phyloP scores from a whole-genome alignment of 2,888 invertebrate genomes.

The Mantis religiosa region DNA sequence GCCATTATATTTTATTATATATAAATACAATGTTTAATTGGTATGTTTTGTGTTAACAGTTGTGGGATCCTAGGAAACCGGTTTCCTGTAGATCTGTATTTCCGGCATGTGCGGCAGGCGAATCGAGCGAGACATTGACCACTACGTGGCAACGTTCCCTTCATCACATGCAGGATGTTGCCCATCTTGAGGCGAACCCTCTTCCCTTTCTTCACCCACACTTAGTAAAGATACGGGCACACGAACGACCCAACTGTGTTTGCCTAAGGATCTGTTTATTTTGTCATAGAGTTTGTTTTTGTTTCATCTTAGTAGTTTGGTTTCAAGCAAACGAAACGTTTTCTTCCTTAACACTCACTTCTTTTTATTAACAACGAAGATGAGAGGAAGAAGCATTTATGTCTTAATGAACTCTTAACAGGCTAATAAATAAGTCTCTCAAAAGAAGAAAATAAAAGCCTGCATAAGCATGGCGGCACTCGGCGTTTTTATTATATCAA shows the following conservation, averaged over 20 bases:
- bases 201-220: background rate
- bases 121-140: background rate
- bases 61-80: too few species aligned
- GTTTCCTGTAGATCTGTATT: too few species aligned
- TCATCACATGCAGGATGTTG: background rate
- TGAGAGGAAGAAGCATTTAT: background rate
- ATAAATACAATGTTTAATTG: too few species aligned
- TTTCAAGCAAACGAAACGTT: background rate
- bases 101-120: too few species aligned
- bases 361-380: background rate
- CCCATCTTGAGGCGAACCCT: background rate
- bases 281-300: background rate
- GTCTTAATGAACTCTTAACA: background rate
- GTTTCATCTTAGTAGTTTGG: background rate
- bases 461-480: background rate
- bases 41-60: too few species aligned
- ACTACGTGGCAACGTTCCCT: background rate
- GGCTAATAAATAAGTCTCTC: background rate
- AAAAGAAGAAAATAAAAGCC: background rate
- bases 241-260: background rate
- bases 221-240: background rate
- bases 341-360: background rate
- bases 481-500: background rate
- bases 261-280: background rate
- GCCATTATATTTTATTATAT: too few species aligned